Base-by-base conservation (phyloP, 2,113 vertebrate species). In the Engystomops pustulosus region DNA sequence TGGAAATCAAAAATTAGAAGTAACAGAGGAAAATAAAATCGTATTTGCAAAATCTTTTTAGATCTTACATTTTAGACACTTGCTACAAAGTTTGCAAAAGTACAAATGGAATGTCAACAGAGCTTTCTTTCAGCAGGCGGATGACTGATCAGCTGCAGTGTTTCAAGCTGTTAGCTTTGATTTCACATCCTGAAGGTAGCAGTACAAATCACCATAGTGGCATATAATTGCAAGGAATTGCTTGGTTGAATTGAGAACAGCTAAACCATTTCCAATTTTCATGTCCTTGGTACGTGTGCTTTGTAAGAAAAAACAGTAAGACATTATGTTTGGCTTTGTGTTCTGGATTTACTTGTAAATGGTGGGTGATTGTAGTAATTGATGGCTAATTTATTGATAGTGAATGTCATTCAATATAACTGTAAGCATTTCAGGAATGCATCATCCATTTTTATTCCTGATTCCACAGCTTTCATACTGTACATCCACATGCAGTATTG, bases 101-200 rank as follows among this genome's bases (percentile, higher is more conserved):
- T 84, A 84, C 82, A 84, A 84, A 84, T 84, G 72, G 60, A 77
- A 84, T 84, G 72, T 78, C 82, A 84, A 84, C 82, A 84, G 60
- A 84, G 82, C 55, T 78, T 84, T 84, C 72, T 77, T 84, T 84
- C 45, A 77, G 82, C 34, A 77, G 18, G 82, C 27, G 55, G 77
- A 32, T 76, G 76, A 62, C 27, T 82, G 65, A 87, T 86, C 79
- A 80, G 14, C 36, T 62, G 72, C 18, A 74, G 9, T 62, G 85
- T 89, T 88, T 88, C 87, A 85, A 82, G 23, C 34, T 77, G 3
- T 81, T 89, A 71, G 18, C 32, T 88, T 89, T 88, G 80, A 75
- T 75, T 89, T 88, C 85, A 79, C 25, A 81, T 80, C 75, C 69
- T 78, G 81, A 85, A 86, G 76, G 38, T 30, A 87, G 69, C 74